Evolutionary conservation across 2,113 vertebrate genomes (phyloP).

Genomic region (Rhabdornis inornatus): DNA sequence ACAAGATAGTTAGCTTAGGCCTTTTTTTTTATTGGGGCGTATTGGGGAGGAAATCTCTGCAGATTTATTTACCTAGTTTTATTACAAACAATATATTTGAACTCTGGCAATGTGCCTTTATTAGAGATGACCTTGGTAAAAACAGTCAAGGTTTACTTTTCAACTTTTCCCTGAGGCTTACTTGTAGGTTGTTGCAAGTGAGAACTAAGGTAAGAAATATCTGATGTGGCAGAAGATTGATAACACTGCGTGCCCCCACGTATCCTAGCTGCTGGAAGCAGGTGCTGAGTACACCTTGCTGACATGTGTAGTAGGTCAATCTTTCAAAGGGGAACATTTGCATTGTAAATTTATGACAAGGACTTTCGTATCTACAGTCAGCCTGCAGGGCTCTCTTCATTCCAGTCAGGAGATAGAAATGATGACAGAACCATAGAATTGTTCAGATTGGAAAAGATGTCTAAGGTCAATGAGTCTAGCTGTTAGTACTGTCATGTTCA

Average conservation of each 20-base stretch:
- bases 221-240: background rate
- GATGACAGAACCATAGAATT: background rate
- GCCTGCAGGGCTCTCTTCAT: background rate
- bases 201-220: background rate
- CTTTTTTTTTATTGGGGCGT: rapidly evolving
- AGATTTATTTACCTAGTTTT: background rate
- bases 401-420: background rate
- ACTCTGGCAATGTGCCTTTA: rapidly evolving
- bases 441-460: background rate
- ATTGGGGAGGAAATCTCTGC: rapidly evolving
- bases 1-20: background rate
- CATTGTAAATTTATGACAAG: background rate
- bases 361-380: background rate
- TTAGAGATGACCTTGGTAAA: background rate
- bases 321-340: background rate
- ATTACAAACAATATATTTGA: background rate
- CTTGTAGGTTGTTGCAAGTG: background rate
- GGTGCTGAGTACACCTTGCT: background rate
- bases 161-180: background rate
- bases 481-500: background rate
- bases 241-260: rapidly evolving
- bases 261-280: background rate
- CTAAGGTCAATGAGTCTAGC: background rate
- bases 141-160: background rate
- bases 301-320: rapidly evolving